These are phyloP conservation scores for Ophion slaviceki DNA, from an alignment of 2,888 invertebrate species.

Conservation along the genomic window DNA sequence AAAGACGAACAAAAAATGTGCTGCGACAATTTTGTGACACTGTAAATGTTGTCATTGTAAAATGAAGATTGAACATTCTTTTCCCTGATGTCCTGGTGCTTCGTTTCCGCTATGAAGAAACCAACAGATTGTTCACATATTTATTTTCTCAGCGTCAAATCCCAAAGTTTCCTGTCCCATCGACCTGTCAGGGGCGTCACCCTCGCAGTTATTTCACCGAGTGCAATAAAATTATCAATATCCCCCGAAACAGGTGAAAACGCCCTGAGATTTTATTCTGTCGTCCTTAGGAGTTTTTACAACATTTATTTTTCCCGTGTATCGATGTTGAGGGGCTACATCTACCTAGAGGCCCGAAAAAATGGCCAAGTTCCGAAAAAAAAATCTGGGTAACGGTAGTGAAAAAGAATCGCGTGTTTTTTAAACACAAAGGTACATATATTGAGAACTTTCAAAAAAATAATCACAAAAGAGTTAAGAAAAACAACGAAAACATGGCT, in stretches of 20 bases:
- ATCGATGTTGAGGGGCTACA: background rate
- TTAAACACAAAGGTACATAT: too few species aligned
- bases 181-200: background rate
- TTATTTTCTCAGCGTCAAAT: background rate
- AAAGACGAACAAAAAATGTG: constrained; percentile 13
- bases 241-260: background rate
- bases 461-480: background rate
- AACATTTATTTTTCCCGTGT: background rate
- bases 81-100: constrained; percentile 16
- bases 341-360: background rate
- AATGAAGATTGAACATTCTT: constrained; percentile 28
- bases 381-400: too few species aligned
- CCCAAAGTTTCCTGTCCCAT: constrained; percentile 31
- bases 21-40: constrained; percentile 43
- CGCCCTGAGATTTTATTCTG: background rate
- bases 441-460: background rate
- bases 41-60: constrained; percentile 22
- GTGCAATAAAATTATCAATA: background rate
- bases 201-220: background rate
- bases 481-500: constrained; percentile 3
- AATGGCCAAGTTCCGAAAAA: constrained; percentile 13
- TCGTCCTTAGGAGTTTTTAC: background rate
- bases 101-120: constrained; percentile 18
- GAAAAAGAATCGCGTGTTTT: too few species aligned
- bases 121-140: background rate